Evolutionary conservation across 2,888 invertebrate species (phyloP).

Genomic region (Drymonia ruficornis): DNA sequence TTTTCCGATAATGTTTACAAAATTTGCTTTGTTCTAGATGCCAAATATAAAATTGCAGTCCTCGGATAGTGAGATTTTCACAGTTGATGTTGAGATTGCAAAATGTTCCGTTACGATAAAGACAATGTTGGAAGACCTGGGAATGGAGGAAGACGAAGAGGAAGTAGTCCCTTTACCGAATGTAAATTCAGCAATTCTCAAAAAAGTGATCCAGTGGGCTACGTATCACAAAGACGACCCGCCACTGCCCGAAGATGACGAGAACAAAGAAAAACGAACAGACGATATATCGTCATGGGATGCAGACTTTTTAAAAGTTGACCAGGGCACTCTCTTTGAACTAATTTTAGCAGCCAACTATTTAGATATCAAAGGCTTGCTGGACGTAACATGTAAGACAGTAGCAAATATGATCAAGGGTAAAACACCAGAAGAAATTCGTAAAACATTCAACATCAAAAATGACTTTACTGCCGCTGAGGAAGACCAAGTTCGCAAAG

Average conservation of each 20-base stretch:
- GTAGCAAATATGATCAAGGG: conserved; percentile 99
- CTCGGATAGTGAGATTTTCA: conserved; percentile 97
- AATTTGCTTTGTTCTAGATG: conserved; percentile 86
- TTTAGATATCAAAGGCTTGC: conserved; percentile 96
- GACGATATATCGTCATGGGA: conserved; percentile 99
- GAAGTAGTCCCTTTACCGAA: conserved; percentile 98
- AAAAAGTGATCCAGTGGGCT: conserved; percentile 97
- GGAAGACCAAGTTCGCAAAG: conserved; percentile 98
- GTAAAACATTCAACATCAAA: conserved; percentile 98
- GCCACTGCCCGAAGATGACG: conserved; percentile 97
- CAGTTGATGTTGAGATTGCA: conserved; percentile 98
- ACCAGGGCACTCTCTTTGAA: conserved; percentile 98
- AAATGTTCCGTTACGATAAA: conserved; percentile 99
- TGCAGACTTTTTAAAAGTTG: conserved; percentile 99
- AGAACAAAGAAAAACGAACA: conserved; percentile 98
- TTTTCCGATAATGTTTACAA: conserved; percentile 10
- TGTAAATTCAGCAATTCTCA: conserved; percentile 98
- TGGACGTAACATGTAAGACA: conserved; percentile 99
- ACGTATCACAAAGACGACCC: conserved; percentile 98
- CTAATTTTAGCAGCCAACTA: conserved; percentile 98
- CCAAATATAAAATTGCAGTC: conserved; percentile 97
- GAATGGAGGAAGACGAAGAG: conserved; percentile 96
- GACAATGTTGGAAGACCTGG: conserved; percentile 98
- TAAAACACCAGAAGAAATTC: conserved; percentile 98
- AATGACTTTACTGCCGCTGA: conserved; percentile 98